A percentile compares a stretch with the other conserved stretches of the same genome.
Evolutionary conservation across 2,113 vertebrate genomes (phyloP).

Genomic region (Tangachromis dhanisi): DNA sequence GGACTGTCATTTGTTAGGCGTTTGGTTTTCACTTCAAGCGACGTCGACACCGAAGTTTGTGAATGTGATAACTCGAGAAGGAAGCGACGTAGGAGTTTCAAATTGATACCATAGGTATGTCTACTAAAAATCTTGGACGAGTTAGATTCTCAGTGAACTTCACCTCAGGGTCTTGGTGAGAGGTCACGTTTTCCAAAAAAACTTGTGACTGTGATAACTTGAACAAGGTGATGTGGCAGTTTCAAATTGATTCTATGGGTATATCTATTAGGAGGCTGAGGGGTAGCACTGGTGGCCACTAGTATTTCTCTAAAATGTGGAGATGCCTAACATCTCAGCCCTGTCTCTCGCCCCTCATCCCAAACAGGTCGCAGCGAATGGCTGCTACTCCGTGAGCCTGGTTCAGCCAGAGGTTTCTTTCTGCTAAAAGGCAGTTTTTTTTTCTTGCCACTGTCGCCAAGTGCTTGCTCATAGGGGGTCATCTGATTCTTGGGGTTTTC

Average conservation of each 20-base stretch:
- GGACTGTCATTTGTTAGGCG: background rate
- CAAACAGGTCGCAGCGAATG: background rate
- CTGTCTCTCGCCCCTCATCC: background rate
- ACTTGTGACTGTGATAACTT: background rate
- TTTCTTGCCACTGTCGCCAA: background rate
- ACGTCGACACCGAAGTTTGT: accelerated
- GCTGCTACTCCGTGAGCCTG: background rate
- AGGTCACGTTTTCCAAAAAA: background rate
- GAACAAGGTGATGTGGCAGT: background rate
- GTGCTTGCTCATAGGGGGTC: background rate
- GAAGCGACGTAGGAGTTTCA: background rate
- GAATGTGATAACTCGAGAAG: background rate
- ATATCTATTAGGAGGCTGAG: background rate
- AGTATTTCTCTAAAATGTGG: background rate
- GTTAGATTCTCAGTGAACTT: background rate
- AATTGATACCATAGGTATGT: background rate
- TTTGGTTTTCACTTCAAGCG: background rate
- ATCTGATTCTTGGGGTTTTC: background rate
- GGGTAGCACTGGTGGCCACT: background rate
- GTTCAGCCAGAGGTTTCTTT: background rate
- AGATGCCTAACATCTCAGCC: background rate
- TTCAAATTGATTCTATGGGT: background rate
- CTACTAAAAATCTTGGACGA: background rate
- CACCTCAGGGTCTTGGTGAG: background rate
- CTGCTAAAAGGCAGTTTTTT: background rate